Conservation (phyloP, 1,140 invertebrate species). For the Leptinotarsa lineolata region DNA sequence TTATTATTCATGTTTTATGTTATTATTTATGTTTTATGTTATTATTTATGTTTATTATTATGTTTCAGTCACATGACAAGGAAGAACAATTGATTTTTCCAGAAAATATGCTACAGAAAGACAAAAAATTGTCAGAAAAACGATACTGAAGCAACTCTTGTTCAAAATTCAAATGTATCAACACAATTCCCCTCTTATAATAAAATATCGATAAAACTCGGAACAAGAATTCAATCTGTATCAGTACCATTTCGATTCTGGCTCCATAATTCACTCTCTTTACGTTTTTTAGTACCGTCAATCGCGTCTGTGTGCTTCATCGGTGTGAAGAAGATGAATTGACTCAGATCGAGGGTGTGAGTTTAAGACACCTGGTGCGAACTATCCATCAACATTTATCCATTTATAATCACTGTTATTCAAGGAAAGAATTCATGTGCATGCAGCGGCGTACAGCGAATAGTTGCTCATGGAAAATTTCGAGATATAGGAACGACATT, state of each 20-base stretch:
- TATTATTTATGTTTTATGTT: no score
- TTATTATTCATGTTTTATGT: no score
- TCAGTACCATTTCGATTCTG: constrained; percentile 12
- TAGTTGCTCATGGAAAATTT: no score
- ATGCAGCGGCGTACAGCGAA: background rate
- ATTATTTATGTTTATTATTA: no score
- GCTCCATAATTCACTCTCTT: constrained; percentile 19
- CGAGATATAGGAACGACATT: no score
- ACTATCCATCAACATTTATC: constrained; percentile 35
- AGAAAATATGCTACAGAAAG: no score
- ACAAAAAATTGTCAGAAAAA: no score
- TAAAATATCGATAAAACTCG: background rate
- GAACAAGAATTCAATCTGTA: constrained; percentile 25
- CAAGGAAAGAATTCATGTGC: constrained; percentile 8
- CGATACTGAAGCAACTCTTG: no score
- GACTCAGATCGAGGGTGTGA: constrained; percentile 29
- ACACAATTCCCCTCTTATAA: no score
- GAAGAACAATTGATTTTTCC: no score
- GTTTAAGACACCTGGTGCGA: constrained; percentile 24
- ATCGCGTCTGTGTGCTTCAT: constrained; percentile 18
- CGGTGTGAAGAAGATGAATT: constrained; percentile 34
- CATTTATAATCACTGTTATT: constrained; percentile 22
- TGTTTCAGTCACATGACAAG: no score
- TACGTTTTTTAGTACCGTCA: constrained; percentile 16
- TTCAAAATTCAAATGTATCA: no score